Evolutionary conservation across 2,888 invertebrate species (phyloP).

Genomic region (Agrochola lota): DNA sequence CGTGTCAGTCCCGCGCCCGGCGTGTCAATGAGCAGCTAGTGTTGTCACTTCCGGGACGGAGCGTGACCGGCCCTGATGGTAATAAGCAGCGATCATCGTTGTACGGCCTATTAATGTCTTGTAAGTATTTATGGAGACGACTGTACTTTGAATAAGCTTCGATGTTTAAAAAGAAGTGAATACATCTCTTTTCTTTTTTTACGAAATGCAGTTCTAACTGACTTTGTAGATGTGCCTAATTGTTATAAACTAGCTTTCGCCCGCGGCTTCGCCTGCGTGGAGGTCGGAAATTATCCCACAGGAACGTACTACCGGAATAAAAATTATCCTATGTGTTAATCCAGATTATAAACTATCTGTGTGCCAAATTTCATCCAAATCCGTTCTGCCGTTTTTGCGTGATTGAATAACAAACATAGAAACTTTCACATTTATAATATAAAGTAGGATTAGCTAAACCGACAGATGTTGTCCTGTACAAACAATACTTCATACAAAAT

Average conservation of each 20-base stretch:
- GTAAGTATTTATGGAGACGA: conserved; percentile 61
- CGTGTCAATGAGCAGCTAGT: conserved; percentile 68
- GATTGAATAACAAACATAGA: no score
- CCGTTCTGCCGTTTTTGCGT: no score
- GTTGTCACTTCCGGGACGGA: conserved; percentile 72
- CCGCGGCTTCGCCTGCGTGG: no score
- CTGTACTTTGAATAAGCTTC: conserved; percentile 32
- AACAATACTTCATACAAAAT: not conserved
- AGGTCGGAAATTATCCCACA: no score
- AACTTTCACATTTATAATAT: no score
- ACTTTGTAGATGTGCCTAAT: not conserved
- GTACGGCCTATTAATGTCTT: conserved; percentile 66
- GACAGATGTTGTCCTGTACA: not conserved
- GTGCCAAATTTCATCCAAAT: no score
- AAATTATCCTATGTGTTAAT: no score
- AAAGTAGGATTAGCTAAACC: not conserved
- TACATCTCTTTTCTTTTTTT: not conserved
- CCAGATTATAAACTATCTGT: no score
- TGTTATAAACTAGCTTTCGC: not conserved
- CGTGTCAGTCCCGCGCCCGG: conserved; percentile 68
- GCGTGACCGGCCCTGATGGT: conserved; percentile 71
- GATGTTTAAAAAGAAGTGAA: not conserved
- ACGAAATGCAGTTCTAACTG: not conserved
- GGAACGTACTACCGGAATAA: no score
- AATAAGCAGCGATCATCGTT: conserved; percentile 65